Evolutionary conservation across 2,888 invertebrate genomes (phyloP).

Genomic region (Ephialtes manifestator): DNA sequence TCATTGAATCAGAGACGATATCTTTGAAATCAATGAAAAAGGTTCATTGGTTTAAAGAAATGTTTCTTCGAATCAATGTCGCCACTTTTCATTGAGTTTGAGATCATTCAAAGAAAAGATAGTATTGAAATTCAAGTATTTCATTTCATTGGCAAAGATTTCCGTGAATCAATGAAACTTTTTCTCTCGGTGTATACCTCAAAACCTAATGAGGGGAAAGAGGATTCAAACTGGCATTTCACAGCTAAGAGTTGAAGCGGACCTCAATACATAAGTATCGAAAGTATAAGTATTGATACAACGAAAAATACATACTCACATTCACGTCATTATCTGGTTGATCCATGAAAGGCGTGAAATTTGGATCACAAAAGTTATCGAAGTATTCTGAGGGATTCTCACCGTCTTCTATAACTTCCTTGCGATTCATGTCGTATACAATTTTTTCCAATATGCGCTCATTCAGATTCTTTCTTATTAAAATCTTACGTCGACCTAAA

Average conservation of each 20-base stretch:
- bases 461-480: constrained; percentile 55
- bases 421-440: constrained; percentile 32
- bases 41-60: too few species aligned
- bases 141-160: too few species aligned
- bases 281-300: not conserved
- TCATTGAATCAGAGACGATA: too few species aligned
- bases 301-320: constrained; percentile 60
- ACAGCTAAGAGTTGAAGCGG: not conserved
- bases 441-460: constrained; percentile 53
- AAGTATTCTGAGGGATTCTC: constrained; percentile 66
- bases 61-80: too few species aligned
- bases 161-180: too few species aligned
- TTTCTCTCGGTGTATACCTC: too few species aligned
- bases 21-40: too few species aligned
- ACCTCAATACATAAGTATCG: not conserved
- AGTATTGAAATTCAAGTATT: too few species aligned
- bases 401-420: constrained; percentile 24
- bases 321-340: constrained; percentile 45
- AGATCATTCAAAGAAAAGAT: too few species aligned
- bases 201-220: too few species aligned
- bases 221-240: too few species aligned
- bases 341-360: constrained; percentile 64
- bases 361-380: constrained; percentile 65
- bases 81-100: too few species aligned
- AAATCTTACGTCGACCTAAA: constrained; percentile 73